Percentiles rank a stretch among this genome's conserved stretches.
phyloP scores from a whole-genome alignment of 2,797 vertebrate genomes.

The Momotus momota region DNA sequence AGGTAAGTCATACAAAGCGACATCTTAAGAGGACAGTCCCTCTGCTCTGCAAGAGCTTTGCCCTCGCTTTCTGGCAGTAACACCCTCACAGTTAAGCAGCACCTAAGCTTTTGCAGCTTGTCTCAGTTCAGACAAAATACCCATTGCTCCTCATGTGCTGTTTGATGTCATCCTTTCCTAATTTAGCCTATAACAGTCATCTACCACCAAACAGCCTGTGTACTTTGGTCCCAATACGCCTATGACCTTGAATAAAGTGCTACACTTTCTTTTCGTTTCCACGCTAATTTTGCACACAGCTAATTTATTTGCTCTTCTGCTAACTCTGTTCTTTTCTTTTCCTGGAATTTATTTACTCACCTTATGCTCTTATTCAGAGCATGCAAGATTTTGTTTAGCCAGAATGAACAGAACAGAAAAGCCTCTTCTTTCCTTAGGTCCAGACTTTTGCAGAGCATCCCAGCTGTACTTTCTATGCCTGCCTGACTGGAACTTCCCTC shows the following conservation, averaged over 20 bases:
- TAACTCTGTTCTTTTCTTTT: not conserved
- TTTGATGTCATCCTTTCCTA: not conserved
- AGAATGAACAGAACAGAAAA: not conserved
- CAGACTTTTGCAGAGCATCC: not conserved
- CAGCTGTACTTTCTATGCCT: not conserved
- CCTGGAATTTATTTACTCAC: not conserved
- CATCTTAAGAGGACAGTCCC: not conserved
- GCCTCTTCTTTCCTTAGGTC: not conserved
- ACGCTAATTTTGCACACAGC: not conserved
- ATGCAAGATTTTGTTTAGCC: not conserved
- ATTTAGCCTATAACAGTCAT: not conserved
- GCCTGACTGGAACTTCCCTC: not conserved
- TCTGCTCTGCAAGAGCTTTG: not conserved
- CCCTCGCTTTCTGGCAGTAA: not conserved
- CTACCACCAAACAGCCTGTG: not conserved
- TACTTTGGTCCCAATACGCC: not conserved
- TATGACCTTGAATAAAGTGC: not conserved
- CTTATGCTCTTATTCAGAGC: not conserved
- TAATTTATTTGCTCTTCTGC: not conserved
- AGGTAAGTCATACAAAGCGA: not conserved
- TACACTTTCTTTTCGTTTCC: not conserved
- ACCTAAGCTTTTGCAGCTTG: not conserved
- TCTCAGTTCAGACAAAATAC: not conserved
- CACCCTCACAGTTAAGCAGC: not conserved
- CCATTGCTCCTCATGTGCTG: rapidly evolving